Percentiles rank a stretch among this genome's conserved stretches.
These are phyloP conservation scores for Maccullochella peelii DNA, from an alignment of 2,113 vertebrate species.

Conservation along the genomic window DNA sequence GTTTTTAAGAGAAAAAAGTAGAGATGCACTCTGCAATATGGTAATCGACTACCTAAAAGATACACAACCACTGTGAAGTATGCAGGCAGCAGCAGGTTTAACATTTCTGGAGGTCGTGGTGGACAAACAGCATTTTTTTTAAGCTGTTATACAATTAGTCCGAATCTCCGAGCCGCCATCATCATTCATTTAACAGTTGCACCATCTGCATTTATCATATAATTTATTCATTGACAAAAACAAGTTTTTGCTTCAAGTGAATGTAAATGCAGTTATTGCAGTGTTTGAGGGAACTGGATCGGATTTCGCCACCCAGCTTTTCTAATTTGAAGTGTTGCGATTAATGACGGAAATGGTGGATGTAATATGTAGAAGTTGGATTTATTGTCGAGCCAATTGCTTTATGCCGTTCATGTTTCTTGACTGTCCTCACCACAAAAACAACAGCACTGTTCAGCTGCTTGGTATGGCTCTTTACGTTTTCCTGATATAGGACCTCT, in stretches of 20 bases:
- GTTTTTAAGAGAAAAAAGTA: background rate
- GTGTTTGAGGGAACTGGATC: background rate
- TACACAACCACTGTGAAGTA: background rate
- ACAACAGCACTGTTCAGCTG: too few relatives aligned
- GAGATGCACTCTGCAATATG: background rate
- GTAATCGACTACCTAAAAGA: background rate
- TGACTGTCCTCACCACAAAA: too few relatives aligned
- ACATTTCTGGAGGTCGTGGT: background rate
- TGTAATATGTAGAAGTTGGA: background rate
- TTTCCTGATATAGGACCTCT: background rate
- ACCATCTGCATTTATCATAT: background rate
- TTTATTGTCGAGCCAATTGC: background rate
- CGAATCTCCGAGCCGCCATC: background rate
- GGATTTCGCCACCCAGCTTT: background rate
- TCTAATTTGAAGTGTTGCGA: background rate
- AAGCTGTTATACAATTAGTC: conserved; percentile 9
- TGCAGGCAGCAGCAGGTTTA: conserved; percentile 6
- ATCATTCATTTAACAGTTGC: conserved; percentile 15
- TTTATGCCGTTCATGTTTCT: background rate
- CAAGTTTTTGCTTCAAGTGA: background rate
- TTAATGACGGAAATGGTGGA: background rate
- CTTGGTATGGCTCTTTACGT: too few relatives aligned
- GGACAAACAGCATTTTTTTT: background rate
- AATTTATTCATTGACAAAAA: conserved; percentile 36
- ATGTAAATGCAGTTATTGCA: background rate